Evolutionary conservation across 2,797 vertebrate genomes (phyloP).

Genomic region (Diglossa cyanea): DNA sequence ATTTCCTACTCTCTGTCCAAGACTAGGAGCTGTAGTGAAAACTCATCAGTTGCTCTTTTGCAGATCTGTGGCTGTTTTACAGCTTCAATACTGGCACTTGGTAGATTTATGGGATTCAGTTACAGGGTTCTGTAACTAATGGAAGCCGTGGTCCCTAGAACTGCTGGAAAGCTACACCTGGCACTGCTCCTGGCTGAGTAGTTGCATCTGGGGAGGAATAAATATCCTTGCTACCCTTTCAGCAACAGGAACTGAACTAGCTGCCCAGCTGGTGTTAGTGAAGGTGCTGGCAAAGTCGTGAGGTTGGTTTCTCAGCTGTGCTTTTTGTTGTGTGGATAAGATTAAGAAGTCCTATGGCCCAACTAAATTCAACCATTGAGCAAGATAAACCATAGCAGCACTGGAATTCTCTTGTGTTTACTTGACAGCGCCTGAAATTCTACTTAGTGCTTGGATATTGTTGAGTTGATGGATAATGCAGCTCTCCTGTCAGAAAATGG

Average conservation of each 20-base stretch:
- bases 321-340: background rate
- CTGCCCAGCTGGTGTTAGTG: background rate
- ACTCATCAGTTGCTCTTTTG: background rate
- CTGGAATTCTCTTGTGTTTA: background rate
- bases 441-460: background rate
- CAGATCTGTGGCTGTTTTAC: background rate
- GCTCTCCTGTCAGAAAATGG: background rate
- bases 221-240: background rate
- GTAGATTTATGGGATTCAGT: background rate
- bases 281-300: background rate
- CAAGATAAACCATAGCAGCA: background rate
- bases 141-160: background rate
- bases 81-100: background rate
- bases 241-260: background rate
- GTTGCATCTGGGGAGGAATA: background rate
- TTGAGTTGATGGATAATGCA: background rate
- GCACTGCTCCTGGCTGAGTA: background rate
- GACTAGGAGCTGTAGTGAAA: background rate
- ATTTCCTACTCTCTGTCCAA: background rate
- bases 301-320: background rate
- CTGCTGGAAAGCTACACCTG: background rate
- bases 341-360: background rate
- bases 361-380: background rate
- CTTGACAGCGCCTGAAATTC: background rate
- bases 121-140: background rate